These are phyloP conservation scores for Poliocrania exsul DNA, from an alignment of 2,797 vertebrate genomes.

Conservation along the genomic window DNA sequence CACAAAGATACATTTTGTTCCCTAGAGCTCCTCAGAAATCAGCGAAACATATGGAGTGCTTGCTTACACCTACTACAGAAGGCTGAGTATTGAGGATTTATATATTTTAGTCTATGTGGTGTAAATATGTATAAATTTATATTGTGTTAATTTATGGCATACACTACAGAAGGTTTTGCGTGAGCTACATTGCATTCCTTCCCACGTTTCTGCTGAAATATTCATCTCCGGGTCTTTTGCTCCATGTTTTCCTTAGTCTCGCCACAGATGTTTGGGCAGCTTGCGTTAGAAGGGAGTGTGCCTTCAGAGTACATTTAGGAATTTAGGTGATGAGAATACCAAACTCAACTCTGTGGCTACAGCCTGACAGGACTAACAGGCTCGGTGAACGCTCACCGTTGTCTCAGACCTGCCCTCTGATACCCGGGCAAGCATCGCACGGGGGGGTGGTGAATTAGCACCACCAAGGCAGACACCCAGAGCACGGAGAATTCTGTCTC, in stretches of 20 bases:
- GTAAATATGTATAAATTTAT: slow-evolving; percentile 84
- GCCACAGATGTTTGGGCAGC: slow-evolving; percentile 78
- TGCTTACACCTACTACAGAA: slow-evolving; percentile 79
- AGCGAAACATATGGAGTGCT: slow-evolving; percentile 80
- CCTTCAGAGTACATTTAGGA: slow-evolving; percentile 62
- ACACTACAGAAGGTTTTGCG: slow-evolving; percentile 80
- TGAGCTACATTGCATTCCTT: slow-evolving; percentile 77
- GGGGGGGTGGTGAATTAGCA: neutral
- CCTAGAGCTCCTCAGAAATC: slow-evolving; percentile 70
- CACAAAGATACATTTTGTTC: slow-evolving; percentile 67
- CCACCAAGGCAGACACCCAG: neutral
- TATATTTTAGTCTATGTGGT: slow-evolving; percentile 82
- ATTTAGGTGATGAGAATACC: slow-evolving; percentile 60
- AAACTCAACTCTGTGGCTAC: slow-evolving; percentile 38
- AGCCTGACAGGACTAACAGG: slow-evolving; percentile 37
- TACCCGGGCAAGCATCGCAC: neutral
- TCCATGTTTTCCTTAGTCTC: slow-evolving; percentile 76
- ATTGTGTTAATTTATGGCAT: slow-evolving; percentile 85
- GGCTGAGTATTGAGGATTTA: slow-evolving; percentile 81
- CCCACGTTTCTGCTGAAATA: slow-evolving; percentile 81
- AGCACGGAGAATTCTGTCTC: neutral
- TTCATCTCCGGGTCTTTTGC: slow-evolving; percentile 75
- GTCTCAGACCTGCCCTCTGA: slow-evolving; percentile 1
- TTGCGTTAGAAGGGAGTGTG: slow-evolving; percentile 61
- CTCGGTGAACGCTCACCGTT: neutral